Evolutionary conservation across 2,797 vertebrate genomes (phyloP).

Genomic region (Eulemur mongoz): DNA sequence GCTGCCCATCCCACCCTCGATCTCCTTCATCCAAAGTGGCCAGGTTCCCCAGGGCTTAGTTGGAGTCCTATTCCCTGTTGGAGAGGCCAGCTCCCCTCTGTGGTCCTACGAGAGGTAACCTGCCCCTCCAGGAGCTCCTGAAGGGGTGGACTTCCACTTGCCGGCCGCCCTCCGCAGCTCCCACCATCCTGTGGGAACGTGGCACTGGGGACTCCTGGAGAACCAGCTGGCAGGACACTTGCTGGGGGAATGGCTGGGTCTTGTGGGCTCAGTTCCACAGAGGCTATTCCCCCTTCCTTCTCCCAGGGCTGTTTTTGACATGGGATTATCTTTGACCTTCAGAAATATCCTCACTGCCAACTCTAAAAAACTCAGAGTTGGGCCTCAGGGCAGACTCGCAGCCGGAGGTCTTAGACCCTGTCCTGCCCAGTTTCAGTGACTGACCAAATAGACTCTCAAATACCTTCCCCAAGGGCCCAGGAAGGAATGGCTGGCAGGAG

Average conservation of each 20-base stretch:
- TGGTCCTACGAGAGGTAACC: not conserved
- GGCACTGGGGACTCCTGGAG: not conserved
- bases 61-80: not conserved
- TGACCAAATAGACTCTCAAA: slow-evolving; percentile 2
- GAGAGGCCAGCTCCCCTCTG: not conserved
- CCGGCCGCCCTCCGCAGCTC: not conserved
- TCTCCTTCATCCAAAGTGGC: not conserved
- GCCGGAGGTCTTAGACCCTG: not conserved
- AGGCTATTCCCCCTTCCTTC: accelerated
- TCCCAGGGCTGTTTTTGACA: not conserved
- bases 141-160: not conserved
- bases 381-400: not conserved
- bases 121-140: not conserved
- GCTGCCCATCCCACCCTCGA: not conserved
- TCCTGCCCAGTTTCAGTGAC: not conserved
- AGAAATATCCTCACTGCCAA: slow-evolving; percentile 20
- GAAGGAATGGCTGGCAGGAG: not conserved
- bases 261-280: not conserved
- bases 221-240: not conserved
- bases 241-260: not conserved
- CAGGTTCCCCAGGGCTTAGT: not conserved
- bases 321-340: slow-evolving; percentile 27
- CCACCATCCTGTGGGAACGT: not conserved
- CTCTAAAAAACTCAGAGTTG: not conserved
- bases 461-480: not conserved